Conservation (phyloP, 1,140 invertebrate species). For the Eriosoma lanigerum region DNA sequence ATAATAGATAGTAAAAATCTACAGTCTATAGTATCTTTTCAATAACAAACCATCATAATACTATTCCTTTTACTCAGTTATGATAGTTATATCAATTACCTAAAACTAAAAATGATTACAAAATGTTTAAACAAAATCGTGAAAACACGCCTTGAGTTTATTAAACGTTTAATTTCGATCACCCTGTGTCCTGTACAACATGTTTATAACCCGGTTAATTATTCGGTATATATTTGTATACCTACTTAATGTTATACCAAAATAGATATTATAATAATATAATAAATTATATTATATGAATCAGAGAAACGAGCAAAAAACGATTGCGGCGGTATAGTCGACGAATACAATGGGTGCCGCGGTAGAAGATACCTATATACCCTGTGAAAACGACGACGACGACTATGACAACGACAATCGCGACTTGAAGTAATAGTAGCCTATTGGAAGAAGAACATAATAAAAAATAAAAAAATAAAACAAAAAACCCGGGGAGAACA, state of each 20-base stretch:
- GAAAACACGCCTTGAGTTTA: too few relatives aligned
- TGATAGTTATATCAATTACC: too few relatives aligned
- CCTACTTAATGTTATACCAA: not conserved
- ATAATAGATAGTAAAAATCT: too few relatives aligned
- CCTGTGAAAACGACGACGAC: slow-evolving; percentile 35
- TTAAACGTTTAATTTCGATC: too few relatives aligned
- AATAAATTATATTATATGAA: not conserved
- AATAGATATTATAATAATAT: not conserved
- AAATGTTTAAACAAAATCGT: too few relatives aligned
- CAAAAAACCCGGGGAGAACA: slow-evolving; percentile 3
- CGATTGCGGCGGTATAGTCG: not conserved
- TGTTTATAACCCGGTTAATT: slow-evolving; percentile 12
- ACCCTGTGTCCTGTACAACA: not conserved
- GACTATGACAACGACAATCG: too few relatives aligned
- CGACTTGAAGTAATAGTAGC: not conserved
- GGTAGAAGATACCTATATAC: not conserved
- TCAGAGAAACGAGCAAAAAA: not conserved
- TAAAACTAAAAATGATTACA: too few relatives aligned
- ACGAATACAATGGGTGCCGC: slow-evolving; percentile 38
- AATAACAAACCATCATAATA: too few relatives aligned
- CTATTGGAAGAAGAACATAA: not conserved
- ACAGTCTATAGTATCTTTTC: too few relatives aligned
- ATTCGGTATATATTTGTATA: not conserved
- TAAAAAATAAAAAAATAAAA: not conserved
- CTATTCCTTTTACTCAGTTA: too few relatives aligned